Base-by-base conservation (phyloP, 2,797 vertebrate genomes). In the Apogon talboti region DNA sequence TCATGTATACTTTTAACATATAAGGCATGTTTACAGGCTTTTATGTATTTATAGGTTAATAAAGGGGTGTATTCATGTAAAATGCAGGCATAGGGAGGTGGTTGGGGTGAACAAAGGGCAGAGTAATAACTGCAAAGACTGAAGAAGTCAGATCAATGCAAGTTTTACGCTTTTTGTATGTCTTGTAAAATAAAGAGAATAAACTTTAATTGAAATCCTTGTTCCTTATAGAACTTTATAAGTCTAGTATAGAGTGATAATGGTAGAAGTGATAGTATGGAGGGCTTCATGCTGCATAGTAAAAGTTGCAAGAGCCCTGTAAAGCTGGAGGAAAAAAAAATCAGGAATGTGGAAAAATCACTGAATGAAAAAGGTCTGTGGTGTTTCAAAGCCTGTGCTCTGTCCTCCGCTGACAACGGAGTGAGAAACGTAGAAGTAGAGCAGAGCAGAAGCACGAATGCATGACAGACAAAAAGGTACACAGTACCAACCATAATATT, bases 321-420 rank as follows among this genome's bases (percentile, higher is more conserved):
- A 55, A 76, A 83, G 76, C 71, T 73, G 44, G 33, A 59, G 69
- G 66, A 61, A 57, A 81, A 70, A 75, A 57, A 40, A 43, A 43
- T 43, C 41, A 15, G 8, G 33, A 35, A 35, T 35, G n/a, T 43
- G 41, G 41, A 43, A 28, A 66, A 77, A 77, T 65, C 62, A 51
- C 58, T 66, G 71, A 77, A 69, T 66, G 71, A 82, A 58, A 79
- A 76, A 67, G 68, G 78, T 75, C 70, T 68, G 65, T 48, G 47
- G 68, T 68, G 74, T 81, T 82, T 89, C 66, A 79, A 77, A 81
- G 66, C 71, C 41, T 68, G 58, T 63, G 40, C 54, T 42, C 11
- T 54, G 55, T 72, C 35, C 58, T 13, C 10, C 64, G 53, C 72
- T 73, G 54, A 71, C 76, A 76, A 63, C 66, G n/a, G 53, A 78